These are phyloP conservation scores for Phyllopteryx taeniolatus DNA, from an alignment of 2,113 vertebrate genomes.

Conservation along the genomic window DNA sequence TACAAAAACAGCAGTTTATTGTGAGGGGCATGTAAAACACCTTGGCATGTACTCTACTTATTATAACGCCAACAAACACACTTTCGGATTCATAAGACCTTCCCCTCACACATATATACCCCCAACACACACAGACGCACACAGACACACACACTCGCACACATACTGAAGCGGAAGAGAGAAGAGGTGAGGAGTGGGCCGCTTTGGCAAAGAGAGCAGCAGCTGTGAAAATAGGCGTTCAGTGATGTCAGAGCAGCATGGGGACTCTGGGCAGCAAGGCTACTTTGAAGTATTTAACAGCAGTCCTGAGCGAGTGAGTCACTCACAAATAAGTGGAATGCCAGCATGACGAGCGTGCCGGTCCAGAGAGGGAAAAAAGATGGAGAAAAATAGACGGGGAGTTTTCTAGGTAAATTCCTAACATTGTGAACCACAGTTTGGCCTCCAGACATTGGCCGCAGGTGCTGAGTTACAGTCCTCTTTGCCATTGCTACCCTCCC, in stretches of 20 bases:
- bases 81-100: conserved; percentile 23
- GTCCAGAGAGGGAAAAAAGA: not conserved
- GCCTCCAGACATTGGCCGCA: conserved; percentile 6
- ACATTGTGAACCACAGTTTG: conserved; percentile 25
- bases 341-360: not conserved
- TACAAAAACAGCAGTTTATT: not conserved
- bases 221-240: conserved; percentile 67
- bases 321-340: conserved; percentile 6
- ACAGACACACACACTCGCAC: conserved; percentile 12
- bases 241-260: conserved; percentile 66
- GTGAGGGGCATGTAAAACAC: not conserved
- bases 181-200: conserved; percentile 44
- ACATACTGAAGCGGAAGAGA: conserved; percentile 24
- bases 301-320: conserved; percentile 16
- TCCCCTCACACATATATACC: conserved; percentile 50
- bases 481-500: not conserved
- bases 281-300: conserved; percentile 60
- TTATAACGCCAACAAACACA: conserved; percentile 38
- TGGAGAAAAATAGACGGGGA: not conserved
- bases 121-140: conserved; percentile 7
- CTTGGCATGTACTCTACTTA: not conserved
- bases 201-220: conserved; percentile 33
- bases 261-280: conserved; percentile 52
- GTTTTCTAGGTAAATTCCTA: conserved; percentile 50
- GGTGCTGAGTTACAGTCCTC: conserved; percentile 13